Evolutionary conservation across 2,113 vertebrate species (phyloP).

Genomic region (Mirounga angustirostris): DNA sequence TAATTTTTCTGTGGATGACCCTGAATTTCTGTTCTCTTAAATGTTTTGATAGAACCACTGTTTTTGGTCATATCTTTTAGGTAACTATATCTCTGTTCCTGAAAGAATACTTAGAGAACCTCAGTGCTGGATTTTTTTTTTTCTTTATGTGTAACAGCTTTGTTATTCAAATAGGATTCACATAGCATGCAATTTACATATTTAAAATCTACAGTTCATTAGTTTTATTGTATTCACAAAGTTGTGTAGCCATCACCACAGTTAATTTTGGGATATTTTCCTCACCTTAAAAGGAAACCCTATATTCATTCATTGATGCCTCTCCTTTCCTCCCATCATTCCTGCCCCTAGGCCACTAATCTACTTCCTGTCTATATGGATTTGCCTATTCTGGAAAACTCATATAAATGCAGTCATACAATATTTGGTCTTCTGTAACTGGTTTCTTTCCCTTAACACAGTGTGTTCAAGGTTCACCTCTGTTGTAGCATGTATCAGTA

Average conservation of each 20-base stretch:
- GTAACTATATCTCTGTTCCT: not conserved
- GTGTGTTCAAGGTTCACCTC: not conserved
- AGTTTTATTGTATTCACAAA: constrained; percentile 7
- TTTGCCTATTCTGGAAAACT: constrained; percentile 37
- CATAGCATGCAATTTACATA: not conserved
- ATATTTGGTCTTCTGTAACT: not conserved
- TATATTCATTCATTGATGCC: not conserved
- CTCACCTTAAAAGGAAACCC: not conserved
- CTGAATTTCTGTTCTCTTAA: not conserved
- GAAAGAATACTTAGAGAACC: not conserved
- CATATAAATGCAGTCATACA: not conserved
- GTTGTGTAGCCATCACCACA: not conserved
- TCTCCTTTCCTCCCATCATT: not conserved
- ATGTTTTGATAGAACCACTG: constrained; percentile 19
- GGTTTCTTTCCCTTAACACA: not conserved
- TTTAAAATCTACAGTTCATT: not conserved
- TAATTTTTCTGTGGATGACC: constrained; percentile 41
- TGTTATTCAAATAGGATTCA: constrained; percentile 9
- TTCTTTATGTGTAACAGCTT: not conserved
- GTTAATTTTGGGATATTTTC: constrained; percentile 4
- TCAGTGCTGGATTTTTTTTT: not conserved
- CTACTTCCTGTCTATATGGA: not conserved
- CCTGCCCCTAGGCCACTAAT: not conserved
- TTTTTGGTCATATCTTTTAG: not conserved
- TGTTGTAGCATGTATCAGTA: not conserved